These are phyloP conservation scores for Epizoanthus illoricatus DNA, from an alignment of 92 coral and sea anemone species.

Conservation along the genomic window DNA sequence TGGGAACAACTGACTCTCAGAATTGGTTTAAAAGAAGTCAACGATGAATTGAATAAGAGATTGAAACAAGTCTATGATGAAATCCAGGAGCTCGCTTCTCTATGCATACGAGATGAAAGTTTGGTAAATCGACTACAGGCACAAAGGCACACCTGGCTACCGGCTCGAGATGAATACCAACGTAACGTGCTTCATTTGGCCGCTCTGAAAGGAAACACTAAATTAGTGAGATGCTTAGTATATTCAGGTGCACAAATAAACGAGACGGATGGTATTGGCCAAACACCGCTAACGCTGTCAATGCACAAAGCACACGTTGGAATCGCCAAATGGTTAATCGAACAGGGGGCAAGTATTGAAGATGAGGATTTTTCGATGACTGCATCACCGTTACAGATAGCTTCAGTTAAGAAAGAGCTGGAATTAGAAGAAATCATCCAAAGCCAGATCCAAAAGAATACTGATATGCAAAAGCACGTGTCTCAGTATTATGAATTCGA, in stretches of 20 bases:
- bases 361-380: conserved; percentile 27
- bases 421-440: conserved; percentile 4
- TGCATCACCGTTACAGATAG: conserved; percentile 28
- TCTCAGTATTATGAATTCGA: too few species aligned
- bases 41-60: too few species aligned
- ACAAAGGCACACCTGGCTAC: conserved; percentile 2
- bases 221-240: conserved; percentile 33
- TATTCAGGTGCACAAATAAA: conserved; percentile 33
- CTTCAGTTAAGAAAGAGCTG: background rate
- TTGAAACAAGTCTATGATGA: background rate
- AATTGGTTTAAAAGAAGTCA: too few species aligned
- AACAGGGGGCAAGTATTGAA: conserved; percentile 18
- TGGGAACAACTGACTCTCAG: too few species aligned
- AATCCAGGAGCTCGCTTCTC: conserved; percentile 1
- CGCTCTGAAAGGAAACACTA: conserved; percentile 37
- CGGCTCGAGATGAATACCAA: conserved; percentile 27
- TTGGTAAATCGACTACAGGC: background rate
- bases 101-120: background rate
- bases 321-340: conserved; percentile 12
- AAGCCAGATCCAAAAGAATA: background rate
- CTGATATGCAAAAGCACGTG: too few species aligned
- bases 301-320: conserved; percentile 31
- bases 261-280: conserved; percentile 9
- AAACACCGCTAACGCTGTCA: conserved; percentile 26
- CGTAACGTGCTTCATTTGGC: conserved; percentile 25